A percentile compares a stretch with the other conserved stretches of the same genome.
These are phyloP conservation scores for Picus viridis DNA, from an alignment of 2,797 vertebrate species.

Conservation along the genomic window DNA sequence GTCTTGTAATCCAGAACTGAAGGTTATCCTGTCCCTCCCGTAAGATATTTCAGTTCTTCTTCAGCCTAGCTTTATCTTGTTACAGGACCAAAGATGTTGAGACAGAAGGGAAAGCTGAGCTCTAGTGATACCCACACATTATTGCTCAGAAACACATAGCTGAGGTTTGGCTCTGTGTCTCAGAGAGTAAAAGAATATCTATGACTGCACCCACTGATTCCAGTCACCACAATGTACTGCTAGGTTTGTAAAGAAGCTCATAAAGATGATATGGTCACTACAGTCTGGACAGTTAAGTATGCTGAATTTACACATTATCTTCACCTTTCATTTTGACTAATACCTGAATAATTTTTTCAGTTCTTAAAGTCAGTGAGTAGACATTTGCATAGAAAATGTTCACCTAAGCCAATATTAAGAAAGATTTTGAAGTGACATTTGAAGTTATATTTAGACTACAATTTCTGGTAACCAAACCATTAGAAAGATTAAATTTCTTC, in stretches of 20 bases:
- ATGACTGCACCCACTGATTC: not conserved
- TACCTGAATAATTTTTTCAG: not conserved
- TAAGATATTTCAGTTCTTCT: not conserved
- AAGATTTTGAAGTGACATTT: not conserved
- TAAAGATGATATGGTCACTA: not conserved
- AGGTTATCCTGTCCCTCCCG: not conserved
- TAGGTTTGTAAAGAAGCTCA: not conserved
- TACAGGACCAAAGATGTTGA: not conserved
- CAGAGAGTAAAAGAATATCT: not conserved
- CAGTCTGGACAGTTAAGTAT: not conserved
- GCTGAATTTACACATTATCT: not conserved
- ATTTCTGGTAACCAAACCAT: not conserved
- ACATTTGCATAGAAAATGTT: not conserved
- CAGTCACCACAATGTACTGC: accelerated
- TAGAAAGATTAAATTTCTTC: not conserved
- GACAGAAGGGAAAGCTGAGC: not conserved
- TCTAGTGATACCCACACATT: not conserved
- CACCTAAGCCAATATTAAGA: not conserved
- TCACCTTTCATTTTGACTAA: not conserved
- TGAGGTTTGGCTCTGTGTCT: not conserved
- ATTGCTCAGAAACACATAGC: not conserved
- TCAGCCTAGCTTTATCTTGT: not conserved
- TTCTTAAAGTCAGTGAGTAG: not conserved
- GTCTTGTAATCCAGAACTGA: constrained; percentile 4
- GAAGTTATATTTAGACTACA: not conserved